Evolutionary conservation across 2,888 invertebrate species (phyloP).

Genomic region (Mimumesa dahlbomi): DNA sequence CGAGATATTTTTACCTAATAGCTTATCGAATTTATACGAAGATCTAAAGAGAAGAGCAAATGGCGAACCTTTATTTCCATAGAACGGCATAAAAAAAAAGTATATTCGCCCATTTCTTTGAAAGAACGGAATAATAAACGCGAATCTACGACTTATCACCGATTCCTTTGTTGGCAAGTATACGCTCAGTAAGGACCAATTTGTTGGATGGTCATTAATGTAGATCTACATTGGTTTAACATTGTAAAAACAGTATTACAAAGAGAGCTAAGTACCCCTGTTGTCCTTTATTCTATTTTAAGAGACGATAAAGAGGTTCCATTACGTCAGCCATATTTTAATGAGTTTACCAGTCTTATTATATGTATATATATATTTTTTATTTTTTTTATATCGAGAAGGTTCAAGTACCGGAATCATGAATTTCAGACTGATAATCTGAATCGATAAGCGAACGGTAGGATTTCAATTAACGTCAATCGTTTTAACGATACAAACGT

Average conservation of each 20-base stretch:
- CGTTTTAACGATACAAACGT: no score
- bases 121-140: constrained; percentile 37
- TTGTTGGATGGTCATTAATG: constrained; percentile 40
- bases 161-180: constrained; percentile 29
- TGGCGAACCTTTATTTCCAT: constrained; percentile 16
- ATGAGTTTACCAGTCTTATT: neutral
- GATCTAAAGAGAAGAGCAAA: neutral
- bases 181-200: constrained; percentile 29
- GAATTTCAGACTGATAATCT: neutral
- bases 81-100: no score
- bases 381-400: no score
- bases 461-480: neutral
- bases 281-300: constrained; percentile 6
- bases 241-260: constrained; percentile 22
- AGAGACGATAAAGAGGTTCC: neutral
- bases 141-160: constrained; percentile 21
- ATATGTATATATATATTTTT: no score
- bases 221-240: constrained; percentile 11
- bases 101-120: neutral
- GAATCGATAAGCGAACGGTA: neutral
- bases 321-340: neutral
- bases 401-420: neutral
- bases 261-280: constrained; percentile 6
- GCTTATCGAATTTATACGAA: no score
- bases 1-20: constrained; percentile 28